Evolutionary conservation across 1,140 invertebrate species (phyloP).

Genomic region (Zaprionus lachaisei): DNA sequence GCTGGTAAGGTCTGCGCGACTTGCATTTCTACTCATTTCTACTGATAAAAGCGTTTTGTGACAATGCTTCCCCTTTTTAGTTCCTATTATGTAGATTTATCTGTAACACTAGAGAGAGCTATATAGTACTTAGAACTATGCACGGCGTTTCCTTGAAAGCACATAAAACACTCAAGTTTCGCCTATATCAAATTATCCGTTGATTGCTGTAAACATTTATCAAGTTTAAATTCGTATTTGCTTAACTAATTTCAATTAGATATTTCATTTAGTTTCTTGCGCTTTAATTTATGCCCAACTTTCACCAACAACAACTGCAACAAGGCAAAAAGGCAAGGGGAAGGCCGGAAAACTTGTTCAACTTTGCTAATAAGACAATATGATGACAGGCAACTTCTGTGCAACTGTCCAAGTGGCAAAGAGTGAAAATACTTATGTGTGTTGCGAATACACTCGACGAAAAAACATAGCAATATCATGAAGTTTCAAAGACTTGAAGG

Average conservation of each 20-base stretch:
- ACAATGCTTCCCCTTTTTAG: conserved; percentile 70
- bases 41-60: conserved; percentile 78
- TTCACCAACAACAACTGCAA: conserved; percentile 1
- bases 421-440: not conserved
- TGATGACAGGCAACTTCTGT: conserved; percentile 14
- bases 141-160: not conserved
- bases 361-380: conserved; percentile 26
- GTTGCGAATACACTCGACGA: not conserved
- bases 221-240: conserved; percentile 46
- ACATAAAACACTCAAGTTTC: conserved; percentile 23
- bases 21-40: conserved; percentile 56
- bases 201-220: conserved; percentile 42
- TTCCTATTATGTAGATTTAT: conserved; percentile 38
- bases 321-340: not conserved
- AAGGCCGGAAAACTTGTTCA: conserved; percentile 3
- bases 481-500: not conserved
- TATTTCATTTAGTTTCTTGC: conserved; percentile 19
- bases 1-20: conserved; percentile 16
- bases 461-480: not conserved
- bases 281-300: conserved; percentile 26
- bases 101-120: conserved; percentile 27
- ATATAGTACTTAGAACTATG: not conserved
- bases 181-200: conserved; percentile 16
- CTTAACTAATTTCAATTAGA: conserved; percentile 21
- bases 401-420: conserved; percentile 9